Evolutionary conservation across 2,888 invertebrate genomes (phyloP).

Genomic region (Busseola fusca): DNA sequence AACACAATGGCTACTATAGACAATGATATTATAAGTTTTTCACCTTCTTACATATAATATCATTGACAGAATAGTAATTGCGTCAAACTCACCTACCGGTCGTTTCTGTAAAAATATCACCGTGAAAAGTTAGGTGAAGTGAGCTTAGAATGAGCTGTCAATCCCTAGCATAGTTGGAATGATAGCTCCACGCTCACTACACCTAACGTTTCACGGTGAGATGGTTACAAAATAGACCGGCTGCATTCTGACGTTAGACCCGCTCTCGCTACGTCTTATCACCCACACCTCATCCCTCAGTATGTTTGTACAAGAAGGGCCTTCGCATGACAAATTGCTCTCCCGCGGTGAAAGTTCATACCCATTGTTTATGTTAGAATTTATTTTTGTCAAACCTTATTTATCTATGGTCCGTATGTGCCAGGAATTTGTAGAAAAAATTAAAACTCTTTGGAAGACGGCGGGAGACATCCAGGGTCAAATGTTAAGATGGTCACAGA

Average conservation of each 20-base stretch:
- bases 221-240: too few species aligned
- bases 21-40: too few species aligned
- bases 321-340: constrained; percentile 68
- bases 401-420: constrained; percentile 37
- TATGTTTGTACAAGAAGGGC: constrained; percentile 51
- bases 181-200: too few species aligned
- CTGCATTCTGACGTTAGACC: not conserved
- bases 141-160: too few species aligned
- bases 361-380: constrained; percentile 59
- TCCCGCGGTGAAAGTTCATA: constrained; percentile 59
- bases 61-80: too few species aligned
- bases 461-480: constrained; percentile 43
- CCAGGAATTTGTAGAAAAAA: constrained; percentile 39
- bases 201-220: too few species aligned
- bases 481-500: constrained; percentile 23
- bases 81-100: not conserved
- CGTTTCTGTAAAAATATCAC: too few species aligned
- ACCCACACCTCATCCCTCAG: constrained; percentile 2
- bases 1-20: not conserved
- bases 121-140: too few species aligned
- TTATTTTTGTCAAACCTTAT: constrained; percentile 43
- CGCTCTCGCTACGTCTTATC: constrained; percentile 27
- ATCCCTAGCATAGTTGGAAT: too few species aligned
- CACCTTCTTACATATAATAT: too few species aligned
- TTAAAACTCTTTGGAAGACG: constrained; percentile 15